Percentiles rank a stretch among this genome's conserved stretches.
Conservation (phyloP, 1,140 invertebrate genomes). For the Calycopis cecrops region DNA sequence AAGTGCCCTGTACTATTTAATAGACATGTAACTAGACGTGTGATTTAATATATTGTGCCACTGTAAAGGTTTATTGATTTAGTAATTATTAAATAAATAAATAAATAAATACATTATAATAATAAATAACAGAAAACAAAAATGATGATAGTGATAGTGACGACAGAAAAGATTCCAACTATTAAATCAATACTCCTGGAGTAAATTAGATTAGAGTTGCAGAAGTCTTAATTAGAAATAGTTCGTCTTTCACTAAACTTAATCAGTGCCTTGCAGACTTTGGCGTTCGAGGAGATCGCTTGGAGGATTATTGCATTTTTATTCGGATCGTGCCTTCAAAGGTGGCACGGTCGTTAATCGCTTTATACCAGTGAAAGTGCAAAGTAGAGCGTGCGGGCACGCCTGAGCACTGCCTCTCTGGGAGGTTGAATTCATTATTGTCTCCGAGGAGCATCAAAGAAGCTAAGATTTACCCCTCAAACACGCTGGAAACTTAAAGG, state of each 20-base stretch:
- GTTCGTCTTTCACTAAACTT: slow-evolving; percentile 7
- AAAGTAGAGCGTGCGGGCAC: slow-evolving; percentile 50
- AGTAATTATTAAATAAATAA: too few species aligned
- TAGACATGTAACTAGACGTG: too few species aligned
- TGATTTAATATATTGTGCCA: too few species aligned
- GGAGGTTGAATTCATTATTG: slow-evolving; percentile 62
- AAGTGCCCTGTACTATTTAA: too few species aligned
- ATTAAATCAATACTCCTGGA: slow-evolving; percentile 1
- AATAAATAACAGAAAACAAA: too few species aligned
- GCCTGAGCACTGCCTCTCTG: slow-evolving; percentile 38
- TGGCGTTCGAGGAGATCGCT: not conserved
- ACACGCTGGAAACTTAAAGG: slow-evolving; percentile 4
- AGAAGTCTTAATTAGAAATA: slow-evolving; percentile 12
- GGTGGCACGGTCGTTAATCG: slow-evolving; percentile 52
- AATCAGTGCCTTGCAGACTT: slow-evolving; percentile 2
- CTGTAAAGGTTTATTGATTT: too few species aligned
- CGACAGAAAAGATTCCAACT: too few species aligned
- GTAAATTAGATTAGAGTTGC: slow-evolving; percentile 10
- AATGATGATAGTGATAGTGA: too few species aligned
- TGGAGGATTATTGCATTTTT: slow-evolving; percentile 27
- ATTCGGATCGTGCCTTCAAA: slow-evolving; percentile 44
- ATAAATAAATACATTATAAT: too few species aligned
- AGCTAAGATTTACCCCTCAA: slow-evolving; percentile 10
- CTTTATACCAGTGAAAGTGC: slow-evolving; percentile 55
- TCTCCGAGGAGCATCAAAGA: slow-evolving; percentile 26